Conservation (phyloP, 2,888 invertebrate genomes). For the Ecliptopera silaceata region DNA sequence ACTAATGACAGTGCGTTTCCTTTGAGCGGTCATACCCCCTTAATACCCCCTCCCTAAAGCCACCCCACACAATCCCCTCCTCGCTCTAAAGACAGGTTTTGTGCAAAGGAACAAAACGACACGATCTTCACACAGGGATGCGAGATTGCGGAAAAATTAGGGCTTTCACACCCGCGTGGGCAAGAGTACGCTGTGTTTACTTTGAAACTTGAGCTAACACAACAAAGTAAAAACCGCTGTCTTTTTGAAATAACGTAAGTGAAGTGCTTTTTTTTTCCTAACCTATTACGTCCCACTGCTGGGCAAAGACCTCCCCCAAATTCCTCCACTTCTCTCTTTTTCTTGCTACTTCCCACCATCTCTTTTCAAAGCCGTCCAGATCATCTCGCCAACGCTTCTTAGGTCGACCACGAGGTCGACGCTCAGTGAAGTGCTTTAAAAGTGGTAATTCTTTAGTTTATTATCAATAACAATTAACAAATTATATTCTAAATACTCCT, state of each 20-base stretch:
- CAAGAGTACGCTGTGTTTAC: neutral
- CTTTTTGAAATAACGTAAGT: neutral
- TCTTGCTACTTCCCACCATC: too few relatives aligned
- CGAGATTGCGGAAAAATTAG: constrained; percentile 36
- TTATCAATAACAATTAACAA: too few relatives aligned
- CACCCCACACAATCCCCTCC: neutral
- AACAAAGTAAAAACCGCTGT: neutral
- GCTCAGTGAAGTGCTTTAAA: too few relatives aligned
- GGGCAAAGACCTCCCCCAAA: too few relatives aligned
- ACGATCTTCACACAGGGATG: constrained; percentile 21
- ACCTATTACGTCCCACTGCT: too few relatives aligned
- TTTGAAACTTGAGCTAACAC: neutral
- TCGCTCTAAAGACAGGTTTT: constrained; percentile 3
- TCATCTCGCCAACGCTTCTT: too few relatives aligned
- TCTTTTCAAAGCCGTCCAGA: too few relatives aligned
- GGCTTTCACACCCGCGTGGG: constrained; percentile 34
- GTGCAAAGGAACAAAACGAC: constrained; percentile 22
- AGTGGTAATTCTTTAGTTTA: too few relatives aligned
- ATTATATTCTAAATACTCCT: too few relatives aligned
- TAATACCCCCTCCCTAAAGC: neutral
- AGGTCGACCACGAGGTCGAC: too few relatives aligned
- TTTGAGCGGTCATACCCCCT: constrained; percentile 11
- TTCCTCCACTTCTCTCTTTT: too few relatives aligned
- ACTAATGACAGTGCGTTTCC: constrained; percentile 23
- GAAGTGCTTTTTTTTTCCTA: neutral